Evolutionary conservation across 2,888 invertebrate genomes (phyloP), one percentile per base, ranked within the genome.

Genomic region (Leptura quadrifasciata): DNA sequence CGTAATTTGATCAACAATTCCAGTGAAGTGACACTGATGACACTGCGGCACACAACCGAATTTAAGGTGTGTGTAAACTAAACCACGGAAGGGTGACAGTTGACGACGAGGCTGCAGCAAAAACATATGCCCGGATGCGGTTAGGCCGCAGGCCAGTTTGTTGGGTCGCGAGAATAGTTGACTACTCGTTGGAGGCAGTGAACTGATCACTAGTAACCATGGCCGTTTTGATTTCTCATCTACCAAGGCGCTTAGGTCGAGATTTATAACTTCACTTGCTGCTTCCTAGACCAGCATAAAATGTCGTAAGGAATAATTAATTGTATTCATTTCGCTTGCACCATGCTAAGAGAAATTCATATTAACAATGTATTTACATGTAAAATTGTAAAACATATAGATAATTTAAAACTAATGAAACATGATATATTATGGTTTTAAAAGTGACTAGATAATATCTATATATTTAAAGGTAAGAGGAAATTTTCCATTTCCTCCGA

Each of bases 101-200:
- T 35, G 76, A 70, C 71, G 76, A 75, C 68, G 77, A 75, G 60
- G 76, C 76, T 82, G 78, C 80, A 79, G 83, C 82, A 86, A 86
- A 86, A 86, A 86, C 86, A 85, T 86, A 84, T 85, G 85, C 85
- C 70, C 85, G 86, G 86, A 86, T 86, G 86, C 85, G 86, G 86
- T 85, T 83, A 82, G 68, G 86, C 86, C 85, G 81, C 82, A 80
- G 84, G 86, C 76, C 78, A 76, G 77, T 72, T 78, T 74, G 79
- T 72, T 74, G 77, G 76, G 75, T 78, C 79, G 76, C 72, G 74
- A 73, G 52, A 61, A 69, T 47, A 61, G 70, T 27, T 52, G 70
- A 52, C 31, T 52, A 57, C 21, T 47, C 60, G 47, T 52, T 61
- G 70, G 70, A 77, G 75, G 76, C 79, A 79, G 72, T 79, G 77